Percentiles rank a stretch among this genome's conserved stretches.
Evolutionary conservation across 2,888 invertebrate species (phyloP).

Genomic region (Pimpla rufipes): DNA sequence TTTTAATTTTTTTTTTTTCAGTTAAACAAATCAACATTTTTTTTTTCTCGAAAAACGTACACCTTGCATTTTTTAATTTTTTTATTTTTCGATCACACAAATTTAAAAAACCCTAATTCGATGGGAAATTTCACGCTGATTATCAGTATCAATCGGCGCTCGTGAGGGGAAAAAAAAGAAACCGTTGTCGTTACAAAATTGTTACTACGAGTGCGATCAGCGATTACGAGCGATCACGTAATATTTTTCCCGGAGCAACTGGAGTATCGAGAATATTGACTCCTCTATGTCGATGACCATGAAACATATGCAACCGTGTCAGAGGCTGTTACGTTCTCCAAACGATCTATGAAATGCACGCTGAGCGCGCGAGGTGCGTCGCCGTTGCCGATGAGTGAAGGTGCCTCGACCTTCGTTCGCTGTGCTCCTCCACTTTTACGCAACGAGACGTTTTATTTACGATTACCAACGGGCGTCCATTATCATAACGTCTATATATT

Average conservation of each 20-base stretch:
- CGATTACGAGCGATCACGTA: constrained; percentile 3
- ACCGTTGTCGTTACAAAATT: no score
- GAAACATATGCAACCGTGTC: constrained; percentile 67
- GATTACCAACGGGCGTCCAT: constrained; percentile 47
- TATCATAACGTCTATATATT: constrained; percentile 30
- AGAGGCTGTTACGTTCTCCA: constrained; percentile 46
- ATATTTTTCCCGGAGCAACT: constrained; percentile 37
- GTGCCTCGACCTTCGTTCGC: constrained; percentile 65
- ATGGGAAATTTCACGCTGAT: no score
- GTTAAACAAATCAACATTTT: no score
- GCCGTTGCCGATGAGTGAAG: constrained; percentile 66
- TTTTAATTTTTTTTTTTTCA: no score
- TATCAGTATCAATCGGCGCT: no score
- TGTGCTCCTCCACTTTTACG: constrained; percentile 46
- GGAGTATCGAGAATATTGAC: constrained; percentile 61
- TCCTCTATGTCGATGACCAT: constrained; percentile 65
- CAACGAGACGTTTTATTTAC: constrained; percentile 63
- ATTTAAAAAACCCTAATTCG: no score
- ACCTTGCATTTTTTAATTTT: no score
- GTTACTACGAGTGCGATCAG: no score
- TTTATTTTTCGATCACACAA: no score
- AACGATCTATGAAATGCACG: constrained; percentile 58
- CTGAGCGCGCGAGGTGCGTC: constrained; percentile 46
- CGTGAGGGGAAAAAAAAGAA: no score
- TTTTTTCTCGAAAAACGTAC: no score